Conservation (phyloP, 2,797 vertebrate species). For the Denticeps clupeoides region DNA sequence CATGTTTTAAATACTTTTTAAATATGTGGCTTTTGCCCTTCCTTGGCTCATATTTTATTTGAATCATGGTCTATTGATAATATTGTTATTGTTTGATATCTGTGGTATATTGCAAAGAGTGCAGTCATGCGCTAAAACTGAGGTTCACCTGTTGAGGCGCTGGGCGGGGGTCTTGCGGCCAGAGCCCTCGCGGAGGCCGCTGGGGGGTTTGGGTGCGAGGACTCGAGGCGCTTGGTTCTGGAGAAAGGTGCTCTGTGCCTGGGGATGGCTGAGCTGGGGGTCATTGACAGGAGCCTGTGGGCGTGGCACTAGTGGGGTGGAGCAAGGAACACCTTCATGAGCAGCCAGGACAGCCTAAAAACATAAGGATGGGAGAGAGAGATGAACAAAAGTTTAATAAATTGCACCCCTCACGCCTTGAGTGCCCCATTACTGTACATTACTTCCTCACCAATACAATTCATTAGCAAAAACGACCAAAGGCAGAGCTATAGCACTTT, state of each 20-base stretch:
- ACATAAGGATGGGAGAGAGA: conserved; percentile 4
- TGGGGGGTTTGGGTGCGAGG: conserved; percentile 56
- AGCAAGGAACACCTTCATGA: conserved; percentile 40
- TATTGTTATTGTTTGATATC: too few species aligned
- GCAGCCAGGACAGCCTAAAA: conserved; percentile 61
- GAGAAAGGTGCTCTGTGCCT: conserved; percentile 38
- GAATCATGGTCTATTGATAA: too few species aligned
- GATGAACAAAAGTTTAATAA: not conserved
- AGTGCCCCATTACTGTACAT: conserved; percentile 24
- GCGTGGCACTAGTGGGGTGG: conserved; percentile 29
- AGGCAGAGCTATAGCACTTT: too few species aligned
- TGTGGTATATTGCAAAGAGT: too few species aligned
- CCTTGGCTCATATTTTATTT: too few species aligned
- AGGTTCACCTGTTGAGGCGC: conserved; percentile 74
- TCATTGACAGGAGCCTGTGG: conserved; percentile 38
- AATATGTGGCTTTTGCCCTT: too few species aligned
- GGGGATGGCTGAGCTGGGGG: conserved; percentile 45
- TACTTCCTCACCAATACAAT: conserved; percentile 35
- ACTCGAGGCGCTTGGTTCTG: conserved; percentile 46
- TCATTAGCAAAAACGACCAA: conserved; percentile 38
- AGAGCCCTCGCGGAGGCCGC: conserved; percentile 49
- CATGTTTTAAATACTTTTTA: too few species aligned
- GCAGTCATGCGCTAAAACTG: too few species aligned
- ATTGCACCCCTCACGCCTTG: not conserved
- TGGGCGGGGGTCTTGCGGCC: conserved; percentile 64